A percentile compares a stretch with the other conserved stretches of the same genome.
phyloP scores from a whole-genome alignment of 2,113 vertebrate genomes.

The Cebidichthys violaceus region DNA sequence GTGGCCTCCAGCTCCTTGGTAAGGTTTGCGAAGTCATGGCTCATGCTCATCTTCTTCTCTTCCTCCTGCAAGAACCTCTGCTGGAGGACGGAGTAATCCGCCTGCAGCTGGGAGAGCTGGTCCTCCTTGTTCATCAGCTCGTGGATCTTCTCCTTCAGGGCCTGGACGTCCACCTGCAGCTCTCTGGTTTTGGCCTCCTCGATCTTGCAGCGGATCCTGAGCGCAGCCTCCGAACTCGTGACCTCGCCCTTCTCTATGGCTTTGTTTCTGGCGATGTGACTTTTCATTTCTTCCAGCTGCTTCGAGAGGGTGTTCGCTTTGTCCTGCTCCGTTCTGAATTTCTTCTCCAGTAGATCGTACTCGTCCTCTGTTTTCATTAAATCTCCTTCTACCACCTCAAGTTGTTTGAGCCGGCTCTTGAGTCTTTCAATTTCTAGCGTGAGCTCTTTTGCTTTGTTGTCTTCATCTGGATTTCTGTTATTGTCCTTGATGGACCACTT shows the following conservation, averaged over 20 bases:
- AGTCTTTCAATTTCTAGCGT: conserved; percentile 91
- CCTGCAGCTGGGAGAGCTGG: conserved; percentile 94
- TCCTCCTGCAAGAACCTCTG: conserved; percentile 91
- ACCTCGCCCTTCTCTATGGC: conserved; percentile 92
- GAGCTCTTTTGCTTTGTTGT: conserved; percentile 91
- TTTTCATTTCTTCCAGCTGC: conserved; percentile 92
- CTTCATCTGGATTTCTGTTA: conserved; percentile 80
- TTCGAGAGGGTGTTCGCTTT: conserved; percentile 91
- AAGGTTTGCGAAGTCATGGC: conserved; percentile 87
- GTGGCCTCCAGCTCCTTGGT: conserved; percentile 91
- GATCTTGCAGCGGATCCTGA: conserved; percentile 87
- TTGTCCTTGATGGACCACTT: conserved; percentile 78
- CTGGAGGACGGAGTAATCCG: conserved; percentile 91
- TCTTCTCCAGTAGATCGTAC: conserved; percentile 94
- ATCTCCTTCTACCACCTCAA: conserved; percentile 96
- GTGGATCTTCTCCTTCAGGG: conserved; percentile 97
- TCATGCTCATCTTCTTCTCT: conserved; percentile 89
- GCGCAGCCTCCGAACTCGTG: conserved; percentile 89
- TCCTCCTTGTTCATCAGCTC: conserved; percentile 98
- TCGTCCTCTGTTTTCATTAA: conserved; percentile 97
- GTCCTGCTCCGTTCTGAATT: conserved; percentile 93
- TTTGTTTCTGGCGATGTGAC: conserved; percentile 92
- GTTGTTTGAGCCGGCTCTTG: conserved; percentile 90
- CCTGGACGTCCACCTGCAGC: conserved; percentile 90
- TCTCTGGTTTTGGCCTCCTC: conserved; percentile 91